Percentiles rank a stretch among this genome's conserved stretches.
Conservation (phyloP, 2,113 vertebrate species). For the Ptilorrhoa leucosticta region DNA sequence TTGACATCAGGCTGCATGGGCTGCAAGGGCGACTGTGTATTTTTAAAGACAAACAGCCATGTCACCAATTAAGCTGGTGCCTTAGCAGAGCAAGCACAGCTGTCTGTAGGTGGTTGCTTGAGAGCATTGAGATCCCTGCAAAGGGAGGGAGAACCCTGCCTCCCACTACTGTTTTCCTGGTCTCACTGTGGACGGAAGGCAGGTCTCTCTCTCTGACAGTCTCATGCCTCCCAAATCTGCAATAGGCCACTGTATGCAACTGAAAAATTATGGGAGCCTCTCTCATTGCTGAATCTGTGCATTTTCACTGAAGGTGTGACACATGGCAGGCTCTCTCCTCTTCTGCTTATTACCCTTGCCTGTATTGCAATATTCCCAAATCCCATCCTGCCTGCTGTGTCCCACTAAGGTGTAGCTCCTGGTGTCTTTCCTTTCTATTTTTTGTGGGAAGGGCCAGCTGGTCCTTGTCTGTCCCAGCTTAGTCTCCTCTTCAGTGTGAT, state of each 20-base stretch:
- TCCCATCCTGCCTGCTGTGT: neutral
- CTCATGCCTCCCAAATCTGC: neutral
- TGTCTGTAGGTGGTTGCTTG: neutral
- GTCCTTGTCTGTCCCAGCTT: neutral
- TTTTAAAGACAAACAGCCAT: neutral
- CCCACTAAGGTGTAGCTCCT: neutral
- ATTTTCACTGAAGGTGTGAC: accelerated
- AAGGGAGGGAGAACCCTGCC: neutral
- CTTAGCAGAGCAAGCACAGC: neutral
- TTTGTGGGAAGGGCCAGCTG: neutral
- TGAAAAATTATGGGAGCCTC: neutral
- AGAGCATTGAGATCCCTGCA: neutral
- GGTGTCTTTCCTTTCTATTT: neutral
- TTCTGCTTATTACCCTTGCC: neutral
- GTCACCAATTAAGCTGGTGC: neutral
- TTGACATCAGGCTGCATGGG: neutral
- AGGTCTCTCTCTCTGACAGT: neutral
- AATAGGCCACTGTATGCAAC: accelerated
- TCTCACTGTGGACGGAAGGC: neutral
- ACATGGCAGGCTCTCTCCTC: neutral
- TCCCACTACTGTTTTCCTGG: neutral
- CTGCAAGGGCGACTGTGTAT: neutral
- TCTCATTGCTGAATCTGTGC: neutral
- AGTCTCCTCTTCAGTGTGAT: neutral
- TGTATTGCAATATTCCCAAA: neutral